Base-by-base conservation (phyloP, 1,140 invertebrate species). In the Heliconius himera region DNA sequence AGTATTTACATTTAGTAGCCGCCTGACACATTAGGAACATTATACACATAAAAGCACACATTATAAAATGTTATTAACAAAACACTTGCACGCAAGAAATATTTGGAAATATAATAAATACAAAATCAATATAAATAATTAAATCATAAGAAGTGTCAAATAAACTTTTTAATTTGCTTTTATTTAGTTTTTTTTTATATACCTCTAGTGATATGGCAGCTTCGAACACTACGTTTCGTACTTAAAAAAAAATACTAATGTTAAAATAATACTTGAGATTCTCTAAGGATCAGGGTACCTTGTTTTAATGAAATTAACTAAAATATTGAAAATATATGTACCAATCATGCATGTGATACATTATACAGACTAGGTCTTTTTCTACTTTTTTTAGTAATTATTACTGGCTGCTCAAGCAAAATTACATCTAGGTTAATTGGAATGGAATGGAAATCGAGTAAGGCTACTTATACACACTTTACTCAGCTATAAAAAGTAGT, bases 201-300 rank as follows among this genome's bases (percentile, higher is more conserved):
- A 22, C n/a, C 36, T 73, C 22, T 36, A 38, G 70, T 78, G 78
- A 85, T 85, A 85, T 85, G 81, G 77, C 83, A 86, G 84, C 84
- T 79, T 86, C 84, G 84, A 79, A 79, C 16, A 79, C 77, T 78
- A 83, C 82, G 81, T 74, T 41, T 70, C 76, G 70, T 76, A 80
- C 66, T 77, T n/a, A n/a, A 66, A 73, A 51, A 73, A 20, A 54
- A 20, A 49, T 74, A 49, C 6, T 29, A 54, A 49, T 38, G 22
- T 74, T 49, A 51, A 46, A 73, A 38, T 38, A 26, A 22, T 20
- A 73, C 22, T 22, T 73, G 46, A 33, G 9, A 60, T 26, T 22
- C 3, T 22, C 9, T 22, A 60, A 60, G n/a, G 20, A 22, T 60
- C 20, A 22, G 18, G 16, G 18, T 16, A 66, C 13, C n/a, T 60